Percentiles rank a stretch among this genome's conserved stretches.
phyloP scores from a whole-genome alignment of 1,140 invertebrate genomes.

The Rhizoglyphus robini region DNA sequence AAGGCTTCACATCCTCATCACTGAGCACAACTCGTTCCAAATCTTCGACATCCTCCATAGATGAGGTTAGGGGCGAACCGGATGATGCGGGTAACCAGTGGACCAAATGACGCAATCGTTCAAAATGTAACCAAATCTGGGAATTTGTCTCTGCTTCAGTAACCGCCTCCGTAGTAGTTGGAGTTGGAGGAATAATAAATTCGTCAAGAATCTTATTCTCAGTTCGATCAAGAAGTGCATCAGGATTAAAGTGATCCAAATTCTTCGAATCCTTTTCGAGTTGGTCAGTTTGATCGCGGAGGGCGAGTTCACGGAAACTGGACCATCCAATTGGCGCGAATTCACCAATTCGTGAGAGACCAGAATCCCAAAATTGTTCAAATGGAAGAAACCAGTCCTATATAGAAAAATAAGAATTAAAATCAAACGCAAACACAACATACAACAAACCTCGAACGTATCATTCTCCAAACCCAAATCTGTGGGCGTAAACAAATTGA shows the following conservation, averaged over 20 bases:
- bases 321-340: slow-evolving; percentile 35
- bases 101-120: slow-evolving; percentile 31
- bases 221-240: slow-evolving; percentile 28
- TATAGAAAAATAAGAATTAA: background rate
- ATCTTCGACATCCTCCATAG: slow-evolving; percentile 36
- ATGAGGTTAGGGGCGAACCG: slow-evolving; percentile 21
- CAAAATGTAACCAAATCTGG: slow-evolving; percentile 35
- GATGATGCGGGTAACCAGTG: slow-evolving; percentile 39
- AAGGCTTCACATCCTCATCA: slow-evolving; percentile 34
- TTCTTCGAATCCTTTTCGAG: slow-evolving; percentile 20
- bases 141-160: background rate
- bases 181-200: too few relatives aligned
- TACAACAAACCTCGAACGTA: slow-evolving; percentile 15
- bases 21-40: slow-evolving; percentile 36
- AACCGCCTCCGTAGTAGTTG: slow-evolving; percentile 22
- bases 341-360: slow-evolving; percentile 37
- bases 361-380: slow-evolving; percentile 41
- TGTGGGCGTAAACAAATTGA: slow-evolving; percentile 36
- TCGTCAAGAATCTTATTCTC: slow-evolving; percentile 27
- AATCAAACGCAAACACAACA: background rate
- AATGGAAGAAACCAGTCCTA: slow-evolving; percentile 32
- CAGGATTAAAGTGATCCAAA: slow-evolving; percentile 16
- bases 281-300: background rate
- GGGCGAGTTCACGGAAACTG: slow-evolving; percentile 27
- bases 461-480: slow-evolving; percentile 16